Evolutionary conservation across 2,888 invertebrate genomes (phyloP).

Genomic region (Apeira syringaria): DNA sequence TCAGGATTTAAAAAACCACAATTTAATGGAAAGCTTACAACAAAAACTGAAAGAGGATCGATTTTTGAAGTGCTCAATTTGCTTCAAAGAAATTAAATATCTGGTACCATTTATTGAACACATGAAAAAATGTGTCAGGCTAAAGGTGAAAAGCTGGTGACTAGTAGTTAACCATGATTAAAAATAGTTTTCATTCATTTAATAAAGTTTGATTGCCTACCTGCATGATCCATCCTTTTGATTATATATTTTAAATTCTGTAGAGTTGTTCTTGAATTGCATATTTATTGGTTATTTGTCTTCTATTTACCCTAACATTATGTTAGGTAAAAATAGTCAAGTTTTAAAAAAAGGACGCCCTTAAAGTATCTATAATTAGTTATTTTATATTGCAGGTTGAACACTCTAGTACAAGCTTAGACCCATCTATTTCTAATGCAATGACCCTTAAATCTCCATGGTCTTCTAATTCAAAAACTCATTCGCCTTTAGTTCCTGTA

Average conservation of each 20-base stretch:
- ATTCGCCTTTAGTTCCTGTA: neutral
- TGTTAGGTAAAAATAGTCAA: too few species aligned
- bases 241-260: too few species aligned
- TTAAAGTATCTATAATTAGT: too few species aligned
- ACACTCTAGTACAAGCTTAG: neutral
- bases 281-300: too few species aligned
- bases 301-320: too few species aligned
- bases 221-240: too few species aligned
- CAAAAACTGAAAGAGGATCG: conserved; percentile 33
- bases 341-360: too few species aligned
- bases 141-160: neutral
- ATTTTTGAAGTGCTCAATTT: conserved; percentile 46
- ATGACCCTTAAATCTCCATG: neutral
- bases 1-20: conserved; percentile 44
- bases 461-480: neutral
- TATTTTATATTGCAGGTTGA: conserved; percentile 4
- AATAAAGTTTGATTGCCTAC: too few species aligned
- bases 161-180: neutral
- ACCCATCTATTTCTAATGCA: neutral
- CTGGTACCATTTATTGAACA: conserved; percentile 42
- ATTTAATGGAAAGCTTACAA: conserved; percentile 38
- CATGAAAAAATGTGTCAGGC: conserved; percentile 37
- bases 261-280: too few species aligned
- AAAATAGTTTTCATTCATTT: too few species aligned
- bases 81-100: conserved; percentile 35